These are phyloP conservation scores for Gymnopithys bicolor DNA, from an alignment of 2,797 vertebrate genomes.

Conservation along the genomic window DNA sequence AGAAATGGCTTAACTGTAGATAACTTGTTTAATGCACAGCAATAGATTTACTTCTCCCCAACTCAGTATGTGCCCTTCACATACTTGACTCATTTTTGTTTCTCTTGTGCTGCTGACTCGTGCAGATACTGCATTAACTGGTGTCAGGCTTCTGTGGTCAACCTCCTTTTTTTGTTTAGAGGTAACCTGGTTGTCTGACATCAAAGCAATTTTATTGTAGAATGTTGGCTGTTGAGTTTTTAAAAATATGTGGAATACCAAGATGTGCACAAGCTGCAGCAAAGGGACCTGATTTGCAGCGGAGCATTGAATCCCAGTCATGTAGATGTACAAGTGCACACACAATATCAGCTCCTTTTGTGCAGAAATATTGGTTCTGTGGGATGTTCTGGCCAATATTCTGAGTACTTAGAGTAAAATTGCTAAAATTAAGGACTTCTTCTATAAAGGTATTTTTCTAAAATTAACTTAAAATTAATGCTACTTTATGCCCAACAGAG, in stretches of 20 bases:
- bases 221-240: background rate
- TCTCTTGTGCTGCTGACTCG: background rate
- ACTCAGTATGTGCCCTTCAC: background rate
- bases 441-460: background rate
- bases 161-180: background rate
- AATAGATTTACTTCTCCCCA: background rate
- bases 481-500: background rate
- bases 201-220: background rate
- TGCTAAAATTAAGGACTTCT: background rate
- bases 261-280: background rate
- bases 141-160: background rate
- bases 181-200: background rate
- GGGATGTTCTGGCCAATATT: background rate
- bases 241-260: background rate
- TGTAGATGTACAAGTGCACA: accelerated
- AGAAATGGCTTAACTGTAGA: background rate
- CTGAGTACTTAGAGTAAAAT: background rate
- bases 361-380: background rate
- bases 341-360: background rate
- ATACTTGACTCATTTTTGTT: background rate
- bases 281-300: background rate
- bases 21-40: background rate
- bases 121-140: background rate
- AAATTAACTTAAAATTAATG: background rate
- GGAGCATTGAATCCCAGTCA: accelerated